A percentile compares a stretch with the other conserved stretches of the same genome.
phyloP scores from a whole-genome alignment of 2,888 invertebrate genomes.

The Ornithoptera alexandrae region DNA sequence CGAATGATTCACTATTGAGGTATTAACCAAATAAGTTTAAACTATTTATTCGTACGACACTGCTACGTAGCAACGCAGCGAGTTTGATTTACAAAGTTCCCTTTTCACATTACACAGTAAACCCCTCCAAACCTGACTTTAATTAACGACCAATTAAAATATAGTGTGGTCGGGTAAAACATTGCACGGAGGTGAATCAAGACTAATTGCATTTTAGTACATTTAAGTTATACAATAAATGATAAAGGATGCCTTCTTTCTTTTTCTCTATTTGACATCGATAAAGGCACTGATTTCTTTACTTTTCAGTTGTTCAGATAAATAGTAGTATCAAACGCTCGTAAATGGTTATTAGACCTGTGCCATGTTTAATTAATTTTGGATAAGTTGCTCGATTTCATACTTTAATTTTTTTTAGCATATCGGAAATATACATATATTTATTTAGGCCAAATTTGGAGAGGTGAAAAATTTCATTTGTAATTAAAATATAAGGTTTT shows the following conservation, averaged over 20 bases:
- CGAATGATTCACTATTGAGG: too few species aligned
- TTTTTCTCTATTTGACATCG: too few species aligned
- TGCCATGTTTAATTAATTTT: slow-evolving; percentile 47
- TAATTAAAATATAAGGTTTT: slow-evolving; percentile 23
- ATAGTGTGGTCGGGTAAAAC: neutral
- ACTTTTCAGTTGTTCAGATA: too few species aligned
- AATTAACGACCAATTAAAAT: neutral
- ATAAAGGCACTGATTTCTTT: too few species aligned
- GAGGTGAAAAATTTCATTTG: slow-evolving; percentile 7
- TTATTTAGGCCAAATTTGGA: slow-evolving; percentile 11
- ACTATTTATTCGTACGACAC: too few species aligned
- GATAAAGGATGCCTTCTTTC: too few species aligned
- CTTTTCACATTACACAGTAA: too few species aligned
- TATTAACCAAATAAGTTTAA: too few species aligned
- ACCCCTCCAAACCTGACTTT: neutral
- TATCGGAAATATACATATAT: neutral
- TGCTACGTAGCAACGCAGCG: too few species aligned
- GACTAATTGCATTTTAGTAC: slow-evolving; percentile 15
- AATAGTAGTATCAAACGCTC: slow-evolving; percentile 26
- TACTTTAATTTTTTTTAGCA: slow-evolving; percentile 14
- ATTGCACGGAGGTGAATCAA: slow-evolving; percentile 2
- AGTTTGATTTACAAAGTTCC: too few species aligned
- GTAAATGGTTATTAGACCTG: slow-evolving; percentile 42
- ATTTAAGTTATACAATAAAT: slow-evolving; percentile 15
- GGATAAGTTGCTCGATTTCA: slow-evolving; percentile 8